Evolutionary conservation across 2,797 vertebrate species (phyloP).

Genomic region (Glossophaga mutica): DNA sequence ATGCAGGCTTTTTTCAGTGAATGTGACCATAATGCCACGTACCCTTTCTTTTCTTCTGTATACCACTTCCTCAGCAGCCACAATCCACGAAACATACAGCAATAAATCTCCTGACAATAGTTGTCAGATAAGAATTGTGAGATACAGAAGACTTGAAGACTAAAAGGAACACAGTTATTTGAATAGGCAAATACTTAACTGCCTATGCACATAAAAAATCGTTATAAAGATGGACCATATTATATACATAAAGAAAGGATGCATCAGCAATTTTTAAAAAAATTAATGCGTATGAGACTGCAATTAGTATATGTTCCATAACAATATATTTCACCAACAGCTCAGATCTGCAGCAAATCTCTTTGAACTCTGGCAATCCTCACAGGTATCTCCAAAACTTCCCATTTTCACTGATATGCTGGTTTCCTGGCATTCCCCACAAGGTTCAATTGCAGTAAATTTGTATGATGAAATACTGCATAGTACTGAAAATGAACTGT

Average conservation of each 20-base stretch:
- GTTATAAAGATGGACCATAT: background rate
- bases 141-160: background rate
- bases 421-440: background rate
- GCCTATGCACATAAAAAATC: background rate
- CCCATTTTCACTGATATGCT: background rate
- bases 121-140: background rate
- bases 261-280: background rate
- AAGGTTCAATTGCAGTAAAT: background rate
- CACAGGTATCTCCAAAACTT: background rate
- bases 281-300: background rate
- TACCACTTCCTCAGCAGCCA: background rate
- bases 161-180: background rate
- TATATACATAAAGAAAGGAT: background rate
- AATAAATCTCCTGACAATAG: background rate
- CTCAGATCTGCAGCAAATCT: background rate
- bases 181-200: background rate
- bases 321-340: background rate
- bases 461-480: background rate
- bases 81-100: conserved; percentile 9
- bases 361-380: background rate
- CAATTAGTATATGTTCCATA: background rate
- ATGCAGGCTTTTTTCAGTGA: conserved; percentile 40
- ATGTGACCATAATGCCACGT: conserved; percentile 39
- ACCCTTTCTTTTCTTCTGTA: background rate
- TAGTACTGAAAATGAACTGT: background rate